These are phyloP conservation scores for Spermophilus dauricus DNA, from an alignment of 2,113 vertebrate genomes.

Conservation along the genomic window DNA sequence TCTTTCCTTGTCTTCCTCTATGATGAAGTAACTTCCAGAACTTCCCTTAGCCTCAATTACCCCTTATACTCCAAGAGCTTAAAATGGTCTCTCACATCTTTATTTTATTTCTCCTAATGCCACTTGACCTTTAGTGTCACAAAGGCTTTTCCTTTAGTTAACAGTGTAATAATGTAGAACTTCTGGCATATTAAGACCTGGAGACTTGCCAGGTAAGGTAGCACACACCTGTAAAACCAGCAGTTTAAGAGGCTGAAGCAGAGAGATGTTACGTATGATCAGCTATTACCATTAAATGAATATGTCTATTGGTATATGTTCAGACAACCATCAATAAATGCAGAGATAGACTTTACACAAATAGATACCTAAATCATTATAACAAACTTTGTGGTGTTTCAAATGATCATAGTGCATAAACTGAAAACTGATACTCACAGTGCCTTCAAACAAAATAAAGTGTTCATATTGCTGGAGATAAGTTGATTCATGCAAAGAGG, in stretches of 20 bases:
- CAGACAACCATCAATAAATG: background rate
- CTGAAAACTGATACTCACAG: background rate
- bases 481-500: background rate
- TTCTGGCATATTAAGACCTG: conserved; percentile 47
- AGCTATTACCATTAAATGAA: conserved; percentile 27
- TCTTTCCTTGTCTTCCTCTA: background rate
- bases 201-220: background rate
- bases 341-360: background rate
- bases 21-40: background rate
- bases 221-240: too few relatives aligned
- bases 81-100: conserved; percentile 19
- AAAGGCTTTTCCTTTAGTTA: conserved; percentile 31
- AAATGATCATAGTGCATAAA: conserved; percentile 1
- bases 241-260: background rate
- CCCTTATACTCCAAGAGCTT: conserved; percentile 41
- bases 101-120: background rate
- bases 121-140: background rate
- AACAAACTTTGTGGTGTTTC: background rate
- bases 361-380: background rate
- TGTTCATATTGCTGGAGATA: background rate
- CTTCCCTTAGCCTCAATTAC: background rate
- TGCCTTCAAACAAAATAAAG: background rate
- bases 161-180: background rate
- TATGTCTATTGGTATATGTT: background rate
- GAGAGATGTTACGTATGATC: background rate